phyloP scores from a whole-genome alignment of 2,888 invertebrate genomes.

The Agrochola lota region DNA sequence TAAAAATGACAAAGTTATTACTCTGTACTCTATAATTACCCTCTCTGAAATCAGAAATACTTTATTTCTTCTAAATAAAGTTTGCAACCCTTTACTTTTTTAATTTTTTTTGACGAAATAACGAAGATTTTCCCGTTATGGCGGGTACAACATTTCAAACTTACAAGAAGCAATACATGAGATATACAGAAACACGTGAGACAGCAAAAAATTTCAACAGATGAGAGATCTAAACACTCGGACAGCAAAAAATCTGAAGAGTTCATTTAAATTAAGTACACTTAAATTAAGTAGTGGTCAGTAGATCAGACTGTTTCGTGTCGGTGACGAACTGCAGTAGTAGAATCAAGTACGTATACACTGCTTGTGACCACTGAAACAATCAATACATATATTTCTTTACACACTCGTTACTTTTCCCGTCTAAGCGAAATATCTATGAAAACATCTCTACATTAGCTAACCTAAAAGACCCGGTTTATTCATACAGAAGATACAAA shows the following conservation, averaged over 20 bases:
- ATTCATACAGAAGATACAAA: neutral
- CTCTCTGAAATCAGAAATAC: no score
- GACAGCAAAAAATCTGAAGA: neutral
- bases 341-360: constrained; percentile 77
- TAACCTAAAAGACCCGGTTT: neutral
- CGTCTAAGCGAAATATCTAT: neutral
- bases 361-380: constrained; percentile 74
- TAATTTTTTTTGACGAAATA: neutral
- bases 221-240: neutral
- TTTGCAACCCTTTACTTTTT: no score
- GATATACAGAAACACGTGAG: neutral
- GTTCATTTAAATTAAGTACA: neutral
- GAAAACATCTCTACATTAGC: neutral
- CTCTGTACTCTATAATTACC: no score
- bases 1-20: no score
- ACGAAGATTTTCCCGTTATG: neutral
- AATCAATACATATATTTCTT: constrained; percentile 6
- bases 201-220: no score
- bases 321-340: constrained; percentile 77
- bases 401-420: neutral
- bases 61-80: no score
- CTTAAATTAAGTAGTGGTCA: neutral
- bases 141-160: neutral
- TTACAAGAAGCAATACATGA: neutral
- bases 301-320: constrained; percentile 14